Percentiles rank a stretch among this genome's conserved stretches.
Evolutionary conservation across 2,797 vertebrate genomes (phyloP).

Genomic region (Onychomys torridus): DNA sequence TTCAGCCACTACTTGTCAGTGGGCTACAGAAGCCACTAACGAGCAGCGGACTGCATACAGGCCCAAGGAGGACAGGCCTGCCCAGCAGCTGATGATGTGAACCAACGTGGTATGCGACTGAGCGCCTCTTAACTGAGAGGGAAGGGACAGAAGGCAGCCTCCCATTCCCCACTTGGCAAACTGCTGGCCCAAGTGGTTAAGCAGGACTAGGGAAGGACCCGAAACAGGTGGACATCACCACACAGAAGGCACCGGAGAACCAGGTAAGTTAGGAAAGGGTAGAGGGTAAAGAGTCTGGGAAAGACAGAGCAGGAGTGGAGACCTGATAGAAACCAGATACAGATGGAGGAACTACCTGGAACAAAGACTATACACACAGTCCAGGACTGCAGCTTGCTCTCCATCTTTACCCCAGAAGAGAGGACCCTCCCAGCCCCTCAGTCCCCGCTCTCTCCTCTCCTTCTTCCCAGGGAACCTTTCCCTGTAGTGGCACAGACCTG

Average conservation of each 20-base stretch:
- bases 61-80: slow-evolving; percentile 19
- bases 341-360: background rate
- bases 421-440: background rate
- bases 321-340: slow-evolving; percentile 4
- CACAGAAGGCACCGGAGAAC: background rate
- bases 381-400: background rate
- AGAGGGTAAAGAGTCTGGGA: background rate
- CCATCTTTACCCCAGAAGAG: background rate
- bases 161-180: background rate
- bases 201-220: background rate
- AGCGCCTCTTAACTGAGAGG: slow-evolving; percentile 40
- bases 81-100: slow-evolving; percentile 60
- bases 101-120: background rate
- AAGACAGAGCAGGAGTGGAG: background rate
- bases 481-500: slow-evolving; percentile 71
- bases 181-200: background rate
- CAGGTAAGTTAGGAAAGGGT: background rate
- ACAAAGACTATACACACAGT: background rate
- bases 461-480: background rate
- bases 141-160: background rate
- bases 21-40: background rate
- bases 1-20: background rate
- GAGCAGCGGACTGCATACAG: background rate
- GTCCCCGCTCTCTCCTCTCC: slow-evolving; percentile 29
- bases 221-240: background rate